These are phyloP conservation scores for Pelagia noctiluca DNA, from an alignment of 30 jellyfish, hydroid and myxozoan species.

Conservation along the genomic window DNA sequence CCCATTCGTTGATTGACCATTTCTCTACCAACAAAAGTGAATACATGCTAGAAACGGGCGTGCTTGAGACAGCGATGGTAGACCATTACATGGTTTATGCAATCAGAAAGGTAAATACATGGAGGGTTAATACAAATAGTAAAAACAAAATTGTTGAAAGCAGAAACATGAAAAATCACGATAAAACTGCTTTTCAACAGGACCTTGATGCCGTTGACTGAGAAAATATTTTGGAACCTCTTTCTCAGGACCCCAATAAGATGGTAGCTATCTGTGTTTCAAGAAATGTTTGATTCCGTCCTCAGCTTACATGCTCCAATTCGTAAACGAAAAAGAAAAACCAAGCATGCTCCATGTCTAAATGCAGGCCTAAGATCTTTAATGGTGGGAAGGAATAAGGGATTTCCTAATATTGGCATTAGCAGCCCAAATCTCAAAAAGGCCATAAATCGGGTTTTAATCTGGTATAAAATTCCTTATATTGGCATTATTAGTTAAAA, in stretches of 20 bases:
- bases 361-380: background rate
- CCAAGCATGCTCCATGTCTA: background rate
- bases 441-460: too few relatives aligned
- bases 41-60: background rate
- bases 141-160: background rate
- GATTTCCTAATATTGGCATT: too few relatives aligned
- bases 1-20: too few relatives aligned
- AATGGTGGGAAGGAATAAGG: too few relatives aligned
- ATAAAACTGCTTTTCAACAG: background rate
- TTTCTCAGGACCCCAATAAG: background rate
- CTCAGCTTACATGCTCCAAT: conserved; percentile 13
- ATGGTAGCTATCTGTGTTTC: background rate
- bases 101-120: background rate
- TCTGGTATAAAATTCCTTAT: too few relatives aligned
- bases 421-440: too few relatives aligned
- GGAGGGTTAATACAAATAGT: background rate
- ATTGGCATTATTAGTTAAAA: too few relatives aligned
- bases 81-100: conserved; percentile 1
- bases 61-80: conserved; percentile 8
- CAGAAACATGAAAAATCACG: background rate
- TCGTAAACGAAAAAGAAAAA: background rate
- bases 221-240: background rate
- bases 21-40: too few relatives aligned
- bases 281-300: background rate
- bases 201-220: conserved; percentile 2